Conservation (phyloP, 2,888 invertebrate species). For the Cephus pygmeus region DNA sequence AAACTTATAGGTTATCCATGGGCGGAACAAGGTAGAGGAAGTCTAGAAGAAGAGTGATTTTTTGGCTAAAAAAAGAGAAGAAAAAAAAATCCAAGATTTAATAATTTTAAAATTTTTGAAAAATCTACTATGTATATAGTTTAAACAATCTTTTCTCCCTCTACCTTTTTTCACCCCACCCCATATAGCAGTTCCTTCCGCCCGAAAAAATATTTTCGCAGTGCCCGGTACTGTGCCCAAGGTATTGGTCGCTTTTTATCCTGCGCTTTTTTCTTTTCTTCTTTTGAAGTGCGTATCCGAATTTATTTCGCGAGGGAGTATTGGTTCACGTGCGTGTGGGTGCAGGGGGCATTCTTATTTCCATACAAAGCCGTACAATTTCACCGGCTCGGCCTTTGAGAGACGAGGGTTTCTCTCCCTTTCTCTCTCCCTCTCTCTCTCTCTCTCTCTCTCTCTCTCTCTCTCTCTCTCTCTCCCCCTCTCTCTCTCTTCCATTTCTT, state of each 20-base stretch:
- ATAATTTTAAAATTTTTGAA: too few relatives aligned
- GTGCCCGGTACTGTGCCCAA: constrained; percentile 16
- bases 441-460: not conserved
- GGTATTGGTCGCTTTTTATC: constrained; percentile 20
- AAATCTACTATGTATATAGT: too few relatives aligned
- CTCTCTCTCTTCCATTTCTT: constrained; percentile 18
- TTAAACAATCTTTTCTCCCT: too few relatives aligned
- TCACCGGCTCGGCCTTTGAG: constrained; percentile 53
- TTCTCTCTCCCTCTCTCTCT: constrained; percentile 15
- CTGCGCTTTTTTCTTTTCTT: constrained; percentile 14
- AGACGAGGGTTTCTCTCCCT: constrained; percentile 33
- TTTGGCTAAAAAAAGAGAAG: too few relatives aligned
- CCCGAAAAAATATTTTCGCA: constrained; percentile 55
- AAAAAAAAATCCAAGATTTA: too few relatives aligned
- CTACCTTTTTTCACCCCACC: too few relatives aligned
- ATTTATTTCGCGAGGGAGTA: constrained; percentile 41
- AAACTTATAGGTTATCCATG: too few relatives aligned
- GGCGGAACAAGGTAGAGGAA: too few relatives aligned
- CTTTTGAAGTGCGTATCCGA: constrained; percentile 52
- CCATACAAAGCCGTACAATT: constrained; percentile 60
- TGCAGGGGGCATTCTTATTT: constrained; percentile 56
- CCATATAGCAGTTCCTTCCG: constrained; percentile 35
- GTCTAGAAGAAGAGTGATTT: too few relatives aligned
- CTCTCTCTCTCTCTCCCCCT: constrained; percentile 18
- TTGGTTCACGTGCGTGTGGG: constrained; percentile 30